Evolutionary conservation across 2,888 invertebrate species (phyloP), one percentile per base, ranked within the genome.

Genomic region (Agrochola circellaris): DNA sequence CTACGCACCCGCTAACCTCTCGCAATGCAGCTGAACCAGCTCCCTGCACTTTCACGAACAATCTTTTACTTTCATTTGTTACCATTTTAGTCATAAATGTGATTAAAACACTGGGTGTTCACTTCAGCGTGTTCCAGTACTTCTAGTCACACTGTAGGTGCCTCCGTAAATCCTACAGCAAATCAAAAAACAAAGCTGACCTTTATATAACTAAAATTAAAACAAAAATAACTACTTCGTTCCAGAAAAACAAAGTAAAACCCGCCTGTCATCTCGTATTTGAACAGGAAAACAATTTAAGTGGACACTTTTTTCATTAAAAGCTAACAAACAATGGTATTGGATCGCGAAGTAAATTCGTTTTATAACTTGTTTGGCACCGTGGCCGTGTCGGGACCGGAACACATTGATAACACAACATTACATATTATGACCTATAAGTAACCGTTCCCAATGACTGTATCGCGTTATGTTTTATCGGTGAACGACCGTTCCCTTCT

Each of bases 281-380:
- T 64, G 70, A 62, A 69, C 68, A 73, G 74, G 60, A 70, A 81
- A 78, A 75, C 72, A 67, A 75, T 78, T 70, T 15, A 67, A 68
- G 45, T 61, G 58, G 30, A 71, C 61, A 73, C 48, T 75, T 81
- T 83, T 84, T 85, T 78, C 61, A 84, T 79, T 73, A 71, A 56
- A 68, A 75, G 48, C 64, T n/a, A 61, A 81, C 82, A 75, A 84
- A 84, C 75, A 84, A 75, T 61, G 8, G 20, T 45, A 73, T 80
- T 66, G 65, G 42, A 64, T 75, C 20, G 70, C n/a, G n/a, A 58
- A 70, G 45, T 73, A 75, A 73, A 82, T 79, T 73, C 56, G 61
- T 79, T 84, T 67, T 71, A 54, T 79, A 82, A 82, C 79, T 82
- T 82, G 67, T 75, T 84, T 85, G 72, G 23, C 30, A 62, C 54